Conservation (phyloP, 1,140 invertebrate species). For the Cardiocondyla obscurior region DNA sequence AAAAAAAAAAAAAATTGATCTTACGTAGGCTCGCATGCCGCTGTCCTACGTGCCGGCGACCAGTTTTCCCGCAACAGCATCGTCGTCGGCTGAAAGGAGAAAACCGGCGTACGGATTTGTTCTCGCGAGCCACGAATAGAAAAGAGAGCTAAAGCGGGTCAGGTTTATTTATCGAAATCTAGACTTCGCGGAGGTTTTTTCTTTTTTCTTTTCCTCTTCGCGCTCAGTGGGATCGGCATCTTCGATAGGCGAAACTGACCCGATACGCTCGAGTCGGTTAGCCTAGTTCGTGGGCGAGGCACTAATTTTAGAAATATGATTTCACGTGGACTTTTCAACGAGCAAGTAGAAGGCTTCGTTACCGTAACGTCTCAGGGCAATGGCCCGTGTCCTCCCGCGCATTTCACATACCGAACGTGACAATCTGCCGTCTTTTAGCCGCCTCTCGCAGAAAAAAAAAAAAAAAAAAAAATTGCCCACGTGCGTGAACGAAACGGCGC, state of each 20-base stretch:
- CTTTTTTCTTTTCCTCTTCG: background rate
- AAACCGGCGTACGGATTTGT: background rate
- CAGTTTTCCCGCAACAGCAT: background rate
- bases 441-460: background rate
- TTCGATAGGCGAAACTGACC: background rate
- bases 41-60: background rate
- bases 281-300: slow-evolving; percentile 9
- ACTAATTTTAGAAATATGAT: slow-evolving; percentile 36
- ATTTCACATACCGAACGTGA: background rate
- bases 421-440: background rate
- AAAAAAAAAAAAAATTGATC: slow-evolving; percentile 4
- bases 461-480: too few species aligned
- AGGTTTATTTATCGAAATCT: slow-evolving; percentile 34
- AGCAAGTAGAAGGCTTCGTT: background rate
- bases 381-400: background rate
- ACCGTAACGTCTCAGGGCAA: background rate
- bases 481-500: background rate
- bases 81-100: background rate
- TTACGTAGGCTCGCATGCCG: background rate
- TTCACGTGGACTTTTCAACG: background rate
- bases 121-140: slow-evolving; percentile 6
- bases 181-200: slow-evolving; percentile 25
- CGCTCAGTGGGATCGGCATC: background rate
- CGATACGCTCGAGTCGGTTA: slow-evolving; percentile 10
- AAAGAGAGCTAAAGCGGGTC: slow-evolving; percentile 15